Conservation (phyloP, 2,113 vertebrate species). For the Antigone vipio region DNA sequence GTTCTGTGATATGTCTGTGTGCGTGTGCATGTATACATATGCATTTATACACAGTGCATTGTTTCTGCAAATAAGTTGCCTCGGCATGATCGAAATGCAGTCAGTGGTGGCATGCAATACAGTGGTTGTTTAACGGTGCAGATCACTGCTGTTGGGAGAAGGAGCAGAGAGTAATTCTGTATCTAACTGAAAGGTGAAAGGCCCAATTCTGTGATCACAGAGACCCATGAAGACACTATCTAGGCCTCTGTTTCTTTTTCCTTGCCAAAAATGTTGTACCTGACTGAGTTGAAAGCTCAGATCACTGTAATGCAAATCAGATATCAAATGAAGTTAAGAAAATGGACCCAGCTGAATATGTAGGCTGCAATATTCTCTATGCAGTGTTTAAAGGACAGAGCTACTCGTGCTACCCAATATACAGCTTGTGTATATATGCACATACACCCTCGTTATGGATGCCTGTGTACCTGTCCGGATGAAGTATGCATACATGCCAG, state of each 20-base stretch:
- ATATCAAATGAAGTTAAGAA: not conserved
- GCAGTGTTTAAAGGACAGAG: not conserved
- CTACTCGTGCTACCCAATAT: not conserved
- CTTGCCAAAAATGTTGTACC: not conserved
- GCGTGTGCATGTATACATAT: not conserved
- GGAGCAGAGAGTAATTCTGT: not conserved
- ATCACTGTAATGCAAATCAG: not conserved
- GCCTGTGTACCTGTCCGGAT: not conserved
- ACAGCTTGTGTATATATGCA: not conserved
- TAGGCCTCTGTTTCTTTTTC: not conserved
- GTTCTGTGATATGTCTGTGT: not conserved
- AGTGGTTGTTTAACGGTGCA: not conserved
- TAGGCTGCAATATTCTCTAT: not conserved
- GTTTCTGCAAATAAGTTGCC: not conserved
- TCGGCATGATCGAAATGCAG: not conserved
- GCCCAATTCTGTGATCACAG: not conserved
- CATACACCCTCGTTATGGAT: not conserved
- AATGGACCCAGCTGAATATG: rapidly evolving
- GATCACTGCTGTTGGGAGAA: not conserved
- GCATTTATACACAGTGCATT: not conserved
- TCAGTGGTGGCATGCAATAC: not conserved
- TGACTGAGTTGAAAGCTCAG: not conserved
- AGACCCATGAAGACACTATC: not conserved
- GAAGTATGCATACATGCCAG: not conserved
- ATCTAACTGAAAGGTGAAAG: not conserved